phyloP scores from a whole-genome alignment of 2,113 vertebrate species.

The Phrynosoma blainvillii region DNA sequence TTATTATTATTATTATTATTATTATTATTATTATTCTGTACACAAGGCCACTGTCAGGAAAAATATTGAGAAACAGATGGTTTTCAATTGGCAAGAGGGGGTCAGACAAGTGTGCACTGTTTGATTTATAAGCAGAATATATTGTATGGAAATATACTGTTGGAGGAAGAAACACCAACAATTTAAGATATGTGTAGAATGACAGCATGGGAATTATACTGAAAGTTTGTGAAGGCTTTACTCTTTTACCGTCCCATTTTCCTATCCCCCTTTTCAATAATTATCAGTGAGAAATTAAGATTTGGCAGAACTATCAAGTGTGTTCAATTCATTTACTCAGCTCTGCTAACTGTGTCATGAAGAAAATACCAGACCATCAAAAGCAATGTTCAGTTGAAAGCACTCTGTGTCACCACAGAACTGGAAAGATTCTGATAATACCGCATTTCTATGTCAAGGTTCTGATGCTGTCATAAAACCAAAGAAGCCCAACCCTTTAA shows the following conservation, averaged over 20 bases:
- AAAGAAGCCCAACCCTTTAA: constrained; percentile 40
- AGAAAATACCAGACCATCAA: constrained; percentile 49
- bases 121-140: no score
- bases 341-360: constrained; percentile 11
- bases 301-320: constrained; percentile 20
- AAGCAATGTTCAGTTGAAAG: constrained; percentile 58
- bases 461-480: constrained; percentile 58
- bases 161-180: background rate
- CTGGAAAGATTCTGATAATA: constrained; percentile 49
- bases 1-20: no score
- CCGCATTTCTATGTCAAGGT: constrained; percentile 48
- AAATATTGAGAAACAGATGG: no score
- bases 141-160: no score
- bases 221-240: background rate
- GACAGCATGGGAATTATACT: background rate
- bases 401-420: constrained; percentile 42
- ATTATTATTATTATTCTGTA: no score
- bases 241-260: background rate
- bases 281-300: constrained; percentile 2
- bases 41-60: no score
- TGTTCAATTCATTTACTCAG: background rate
- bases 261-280: constrained; percentile 16
- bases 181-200: constrained; percentile 17
- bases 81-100: no score
- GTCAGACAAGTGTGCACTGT: no score